Evolutionary conservation across 2,113 vertebrate species (phyloP), one percentile per base, ranked within the genome.

Genomic region (Carettochelys insculpta): DNA sequence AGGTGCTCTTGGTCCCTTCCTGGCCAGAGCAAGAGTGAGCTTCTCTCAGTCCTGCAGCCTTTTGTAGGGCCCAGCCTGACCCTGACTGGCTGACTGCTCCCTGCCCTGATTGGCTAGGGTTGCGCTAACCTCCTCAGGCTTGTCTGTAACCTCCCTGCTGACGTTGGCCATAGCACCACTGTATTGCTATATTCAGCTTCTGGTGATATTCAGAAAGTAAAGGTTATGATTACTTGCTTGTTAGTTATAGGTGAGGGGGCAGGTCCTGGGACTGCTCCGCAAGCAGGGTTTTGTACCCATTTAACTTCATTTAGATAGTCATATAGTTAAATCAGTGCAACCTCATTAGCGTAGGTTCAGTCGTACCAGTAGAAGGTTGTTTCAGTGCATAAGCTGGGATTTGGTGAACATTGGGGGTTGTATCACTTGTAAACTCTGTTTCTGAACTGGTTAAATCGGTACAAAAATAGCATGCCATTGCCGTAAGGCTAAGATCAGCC

Each of bases 391-490:
- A 56, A 91, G 84, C 80, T 85, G 77, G 83, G 86, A 61, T 78
- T 91, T 83, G 83, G 87, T 41, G n/a, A 80, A 58, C 25, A 27
- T 29, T 95, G 17, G 31, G 41, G 88, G 47, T 78, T 93, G 85
- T 87, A 90, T 29, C 38, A 2, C 0, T 1, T 78, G 93, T 88
- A 88, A 85, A 38, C 83, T 89, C 0, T 47, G 56, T 5, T 85
- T 95, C 92, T 73, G 80, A 92, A 89, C 54, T 90, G 91, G 65
- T 41, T 91, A 82, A 87, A 92, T 90, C 83, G 88, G 77, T 34
- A 95, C 80, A 95, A 85, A 92, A 91, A 77, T 53, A 31, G 17
- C n/a, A 53, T 71, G 51, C 80, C 89, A 73, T 94, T n/a, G 31
- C 90, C 90, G 53, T 12, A 77, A 80, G 86, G 53, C 85, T 91